These are phyloP conservation scores for Peromyscus nudipes DNA, from an alignment of 2,797 vertebrate species.

Conservation along the genomic window DNA sequence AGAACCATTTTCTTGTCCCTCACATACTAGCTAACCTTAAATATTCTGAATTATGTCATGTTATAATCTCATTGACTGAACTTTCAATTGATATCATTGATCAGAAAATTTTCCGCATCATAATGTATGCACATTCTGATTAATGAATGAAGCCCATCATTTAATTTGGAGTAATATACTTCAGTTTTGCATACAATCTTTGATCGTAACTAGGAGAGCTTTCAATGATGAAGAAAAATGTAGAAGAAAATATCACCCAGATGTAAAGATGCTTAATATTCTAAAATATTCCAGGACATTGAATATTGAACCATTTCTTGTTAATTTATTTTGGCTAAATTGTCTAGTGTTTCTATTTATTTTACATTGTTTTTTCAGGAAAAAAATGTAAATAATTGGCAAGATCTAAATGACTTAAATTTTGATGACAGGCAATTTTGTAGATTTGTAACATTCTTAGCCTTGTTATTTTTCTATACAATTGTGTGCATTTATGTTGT, in stretches of 20 bases:
- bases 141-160: not conserved
- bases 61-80: not conserved
- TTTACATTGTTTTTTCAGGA: constrained; percentile 24
- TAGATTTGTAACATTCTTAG: not conserved
- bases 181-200: not conserved
- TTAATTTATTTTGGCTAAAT: not conserved
- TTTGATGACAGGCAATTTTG: not conserved
- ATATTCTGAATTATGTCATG: not conserved
- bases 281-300: not conserved
- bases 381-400: not conserved
- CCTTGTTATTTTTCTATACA: not conserved
- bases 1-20: not conserved
- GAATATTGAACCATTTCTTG: not conserved
- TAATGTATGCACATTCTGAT: not conserved
- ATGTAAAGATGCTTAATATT: not conserved
- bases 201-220: not conserved
- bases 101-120: not conserved
- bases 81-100: not conserved
- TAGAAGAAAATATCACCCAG: not conserved
- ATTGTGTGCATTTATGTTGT: not conserved
- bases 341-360: not conserved
- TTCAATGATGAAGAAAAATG: not conserved
- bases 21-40: not conserved
- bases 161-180: constrained; percentile 24
- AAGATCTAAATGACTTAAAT: not conserved